Base-by-base conservation (phyloP, 23 tunicate species). In the Trididemnum clinides region DNA sequence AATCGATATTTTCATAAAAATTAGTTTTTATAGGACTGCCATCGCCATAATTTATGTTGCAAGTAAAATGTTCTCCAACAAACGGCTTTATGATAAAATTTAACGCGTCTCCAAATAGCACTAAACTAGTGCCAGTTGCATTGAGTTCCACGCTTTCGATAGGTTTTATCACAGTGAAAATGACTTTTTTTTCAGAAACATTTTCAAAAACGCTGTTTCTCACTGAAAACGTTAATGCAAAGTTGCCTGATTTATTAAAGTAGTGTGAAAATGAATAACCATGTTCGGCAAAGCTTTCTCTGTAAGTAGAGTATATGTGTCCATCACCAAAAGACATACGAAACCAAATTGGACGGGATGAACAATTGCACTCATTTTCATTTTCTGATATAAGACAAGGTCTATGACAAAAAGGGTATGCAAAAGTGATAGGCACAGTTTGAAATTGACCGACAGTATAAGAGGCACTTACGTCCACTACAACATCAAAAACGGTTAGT, bases 11-110 rank as follows among this genome's bases (percentile, higher is more conserved):
- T 6, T n/a, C 21, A 1, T 23, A 38, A 20, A 1, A 32, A 0
- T 64, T 0, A 5, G 26, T 80, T 80, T 87, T 85, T 28, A 23
- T 12, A 5, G 76, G 81, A 1, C 85, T 58, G 19, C 64, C 81
- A 71, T 87, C 91, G 5, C 80, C 77, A 44, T 69, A 87, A 21
- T 51, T 34, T 58, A 72, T 44, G n/a, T 22, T 54, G 57, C 91
- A 87, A 19, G 19, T 30, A 38, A 87, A 58, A 22, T 87, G 5
- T 0, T 33, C 28, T 1, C 91, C 91, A 2, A 34, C 18, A 33
- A 80, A 28, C 32, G 37, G 81, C 20, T 54, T 1, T 6, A 77
- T 39, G 22, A 12, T 33, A 27, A 85, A 27, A 21, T 26, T 74
- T 6, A 58, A 73, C 20, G 59, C 32, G 2, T 34, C 29, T 1